phyloP scores from a whole-genome alignment of 2,797 vertebrate genomes.

The Melanotaenia boesemani region DNA sequence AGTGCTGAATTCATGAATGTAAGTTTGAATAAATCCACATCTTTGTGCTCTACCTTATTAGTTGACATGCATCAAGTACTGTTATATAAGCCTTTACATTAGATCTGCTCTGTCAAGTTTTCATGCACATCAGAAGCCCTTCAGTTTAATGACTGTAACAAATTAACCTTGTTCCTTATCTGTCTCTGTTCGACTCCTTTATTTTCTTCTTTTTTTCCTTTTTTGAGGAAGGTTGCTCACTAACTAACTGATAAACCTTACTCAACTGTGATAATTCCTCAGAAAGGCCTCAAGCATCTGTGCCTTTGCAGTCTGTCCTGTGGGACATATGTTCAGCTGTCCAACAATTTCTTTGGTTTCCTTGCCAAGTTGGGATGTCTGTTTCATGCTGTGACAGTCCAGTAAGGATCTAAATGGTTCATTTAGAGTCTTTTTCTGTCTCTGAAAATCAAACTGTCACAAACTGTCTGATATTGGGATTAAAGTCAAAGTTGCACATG shows the following conservation, averaged over 20 bases:
- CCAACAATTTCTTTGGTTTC: conserved; percentile 21
- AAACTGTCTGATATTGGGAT: not conserved
- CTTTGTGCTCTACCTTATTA: not conserved
- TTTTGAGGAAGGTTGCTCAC: conserved; percentile 10
- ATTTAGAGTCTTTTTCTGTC: conserved; percentile 22
- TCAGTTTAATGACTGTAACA: conserved; percentile 9
- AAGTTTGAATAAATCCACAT: conserved; percentile 51
- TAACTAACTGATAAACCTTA: conserved; percentile 24
- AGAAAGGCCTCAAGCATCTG: conserved; percentile 20
- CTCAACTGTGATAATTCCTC: conserved; percentile 41
- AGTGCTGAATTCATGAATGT: conserved; percentile 96
- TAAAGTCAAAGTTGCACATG: no score
- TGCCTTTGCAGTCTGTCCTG: conserved; percentile 20
- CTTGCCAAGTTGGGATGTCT: conserved; percentile 13
- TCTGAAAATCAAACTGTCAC: not conserved
- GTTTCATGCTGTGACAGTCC: conserved; percentile 21
- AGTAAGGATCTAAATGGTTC: conserved; percentile 6
- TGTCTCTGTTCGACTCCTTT: not conserved
- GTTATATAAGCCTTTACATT: conserved; percentile 7
- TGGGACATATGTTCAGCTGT: conserved; percentile 34
- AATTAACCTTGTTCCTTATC: not conserved
- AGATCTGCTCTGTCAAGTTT: conserved; percentile 15
- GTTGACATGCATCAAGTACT: not conserved
- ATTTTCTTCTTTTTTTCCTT: not conserved
- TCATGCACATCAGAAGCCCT: conserved; percentile 7